Conservation (phyloP, 2,113 vertebrate species). For the Festucalex cinctus region DNA sequence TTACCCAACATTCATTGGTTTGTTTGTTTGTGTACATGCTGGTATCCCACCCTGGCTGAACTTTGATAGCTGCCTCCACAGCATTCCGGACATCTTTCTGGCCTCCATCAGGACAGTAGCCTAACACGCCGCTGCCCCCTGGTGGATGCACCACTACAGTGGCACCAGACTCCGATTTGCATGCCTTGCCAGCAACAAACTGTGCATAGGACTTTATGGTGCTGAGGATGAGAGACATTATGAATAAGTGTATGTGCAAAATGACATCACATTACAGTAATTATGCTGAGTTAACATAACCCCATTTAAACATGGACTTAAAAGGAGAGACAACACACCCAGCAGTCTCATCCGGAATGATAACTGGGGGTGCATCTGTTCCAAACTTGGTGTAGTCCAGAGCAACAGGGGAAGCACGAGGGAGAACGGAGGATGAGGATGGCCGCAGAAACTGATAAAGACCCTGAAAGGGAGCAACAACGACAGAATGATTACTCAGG, state of each 20-base stretch:
- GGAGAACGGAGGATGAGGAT: constrained; percentile 21
- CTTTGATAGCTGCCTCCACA: constrained; percentile 79
- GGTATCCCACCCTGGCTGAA: constrained; percentile 74
- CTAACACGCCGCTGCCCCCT: constrained; percentile 55
- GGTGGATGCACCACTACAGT: constrained; percentile 69
- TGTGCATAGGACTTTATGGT: constrained; percentile 72
- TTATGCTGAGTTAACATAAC: background rate
- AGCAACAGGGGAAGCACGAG: constrained; percentile 29
- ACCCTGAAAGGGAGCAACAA: constrained; percentile 63
- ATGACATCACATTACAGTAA: background rate
- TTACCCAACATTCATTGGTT: accelerated
- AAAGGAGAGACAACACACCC: constrained; percentile 50
- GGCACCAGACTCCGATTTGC: constrained; percentile 77
- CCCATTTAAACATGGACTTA: background rate
- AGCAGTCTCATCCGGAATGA: constrained; percentile 55
- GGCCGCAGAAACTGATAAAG: constrained; percentile 80
- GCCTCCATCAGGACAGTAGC: constrained; percentile 78
- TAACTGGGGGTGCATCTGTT: constrained; percentile 24
- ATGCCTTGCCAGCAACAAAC: constrained; percentile 75
- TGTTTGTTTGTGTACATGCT: constrained; percentile 1
- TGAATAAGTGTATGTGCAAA: background rate
- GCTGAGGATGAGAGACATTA: constrained; percentile 45
- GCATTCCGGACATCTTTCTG: constrained; percentile 81
- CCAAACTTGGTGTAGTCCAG: constrained; percentile 75
- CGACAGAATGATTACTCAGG: too few relatives aligned